A percentile compares a stretch with the other conserved stretches of the same genome.
Evolutionary conservation across 2,888 invertebrate genomes (phyloP).

Genomic region (Morpho deidamia): DNA sequence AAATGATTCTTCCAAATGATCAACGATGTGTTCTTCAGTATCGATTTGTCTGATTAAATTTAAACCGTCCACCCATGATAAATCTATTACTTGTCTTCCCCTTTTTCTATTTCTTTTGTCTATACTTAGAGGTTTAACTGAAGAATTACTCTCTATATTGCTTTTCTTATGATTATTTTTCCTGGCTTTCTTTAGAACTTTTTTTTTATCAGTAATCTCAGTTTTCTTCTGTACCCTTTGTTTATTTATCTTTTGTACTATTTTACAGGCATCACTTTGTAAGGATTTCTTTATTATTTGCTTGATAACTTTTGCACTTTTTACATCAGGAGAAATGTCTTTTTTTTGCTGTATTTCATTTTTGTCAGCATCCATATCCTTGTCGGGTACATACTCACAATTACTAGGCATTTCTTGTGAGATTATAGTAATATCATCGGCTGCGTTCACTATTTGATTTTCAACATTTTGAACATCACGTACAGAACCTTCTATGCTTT

Average conservation of each 20-base stretch:
- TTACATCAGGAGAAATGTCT: no score
- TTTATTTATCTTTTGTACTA: conserved; percentile 12
- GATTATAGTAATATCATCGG: no score
- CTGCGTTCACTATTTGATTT: no score
- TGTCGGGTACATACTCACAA: no score
- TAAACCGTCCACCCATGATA: conserved; percentile 57
- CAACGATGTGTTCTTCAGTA: conserved; percentile 37
- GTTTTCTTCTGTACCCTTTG: neutral
- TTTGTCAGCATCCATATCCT: no score
- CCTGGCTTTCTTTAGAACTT: conserved; percentile 9
- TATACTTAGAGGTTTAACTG: no score
- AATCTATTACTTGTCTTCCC: conserved; percentile 28
- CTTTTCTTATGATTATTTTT: conserved; percentile 21
- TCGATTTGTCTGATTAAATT: conserved; percentile 47
- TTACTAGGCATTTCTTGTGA: no score
- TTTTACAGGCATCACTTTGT: conserved; percentile 16
- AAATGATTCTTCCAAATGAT: conserved; percentile 36
- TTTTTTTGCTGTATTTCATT: no score
- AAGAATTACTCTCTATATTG: neutral
- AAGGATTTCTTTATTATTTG: no score
- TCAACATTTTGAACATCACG: no score
- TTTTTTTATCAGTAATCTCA: conserved; percentile 26
- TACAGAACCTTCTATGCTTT: no score
- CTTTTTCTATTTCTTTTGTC: neutral
- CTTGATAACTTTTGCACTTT: no score